These are phyloP conservation scores for Lates calcarifer DNA, from an alignment of 2,113 vertebrate genomes.

Conservation along the genomic window DNA sequence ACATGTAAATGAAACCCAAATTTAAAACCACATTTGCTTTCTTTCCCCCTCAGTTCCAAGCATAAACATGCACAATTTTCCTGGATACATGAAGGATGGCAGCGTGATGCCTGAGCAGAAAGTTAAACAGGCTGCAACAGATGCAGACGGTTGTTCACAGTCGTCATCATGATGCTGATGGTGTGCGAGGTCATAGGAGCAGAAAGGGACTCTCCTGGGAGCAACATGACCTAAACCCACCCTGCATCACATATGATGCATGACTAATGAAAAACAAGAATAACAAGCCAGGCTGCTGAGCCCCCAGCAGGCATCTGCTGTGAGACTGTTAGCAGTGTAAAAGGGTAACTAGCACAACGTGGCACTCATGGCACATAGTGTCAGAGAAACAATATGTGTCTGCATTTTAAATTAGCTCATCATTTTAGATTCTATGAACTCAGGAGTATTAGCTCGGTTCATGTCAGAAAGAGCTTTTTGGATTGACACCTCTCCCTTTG, in stretches of 20 bases:
- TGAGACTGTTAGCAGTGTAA: neutral
- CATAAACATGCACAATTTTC: neutral
- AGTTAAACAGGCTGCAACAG: conserved; percentile 6
- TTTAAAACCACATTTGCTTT: neutral
- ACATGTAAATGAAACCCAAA: neutral
- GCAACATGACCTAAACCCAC: conserved; percentile 36
- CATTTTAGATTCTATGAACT: too few species aligned
- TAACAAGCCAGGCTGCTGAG: neutral
- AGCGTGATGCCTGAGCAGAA: neutral
- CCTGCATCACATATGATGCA: conserved; percentile 6
- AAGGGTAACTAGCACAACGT: neutral
- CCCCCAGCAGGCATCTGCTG: neutral
- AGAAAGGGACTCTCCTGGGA: conserved; percentile 28
- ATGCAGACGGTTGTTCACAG: conserved; percentile 10
- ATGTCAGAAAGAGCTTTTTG: too few species aligned
- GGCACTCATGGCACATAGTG: neutral
- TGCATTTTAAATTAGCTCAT: neutral
- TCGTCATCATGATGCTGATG: conserved; percentile 10
- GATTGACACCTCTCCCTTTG: too few species aligned
- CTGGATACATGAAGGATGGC: neutral
- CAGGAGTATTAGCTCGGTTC: too few species aligned
- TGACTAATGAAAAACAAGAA: conserved; percentile 32
- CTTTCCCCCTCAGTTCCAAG: neutral
- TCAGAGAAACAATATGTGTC: neutral
- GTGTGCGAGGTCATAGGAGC: conserved; percentile 35